A percentile compares a stretch with the other conserved stretches of the same genome.
These are phyloP conservation scores for Dioctria linearis DNA, from an alignment of 2,888 invertebrate species.

Conservation along the genomic window DNA sequence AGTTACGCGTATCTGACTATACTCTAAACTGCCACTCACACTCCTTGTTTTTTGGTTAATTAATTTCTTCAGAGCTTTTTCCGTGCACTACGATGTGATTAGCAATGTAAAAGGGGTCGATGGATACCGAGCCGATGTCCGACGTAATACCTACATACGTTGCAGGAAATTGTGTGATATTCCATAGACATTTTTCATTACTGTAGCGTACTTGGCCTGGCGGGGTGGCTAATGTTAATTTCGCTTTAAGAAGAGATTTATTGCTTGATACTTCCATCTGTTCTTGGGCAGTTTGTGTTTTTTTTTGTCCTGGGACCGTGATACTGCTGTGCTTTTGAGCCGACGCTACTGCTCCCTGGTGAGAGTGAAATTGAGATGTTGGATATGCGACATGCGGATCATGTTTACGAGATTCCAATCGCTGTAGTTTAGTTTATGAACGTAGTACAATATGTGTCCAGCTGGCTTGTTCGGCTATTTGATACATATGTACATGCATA, in stretches of 20 bases:
- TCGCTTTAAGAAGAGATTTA: slow-evolving; percentile 49
- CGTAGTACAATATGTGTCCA: slow-evolving; percentile 15
- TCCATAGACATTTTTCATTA: slow-evolving; percentile 26
- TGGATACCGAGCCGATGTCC: slow-evolving; percentile 31
- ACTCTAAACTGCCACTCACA: slow-evolving; percentile 11
- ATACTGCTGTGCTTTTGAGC: slow-evolving; percentile 43
- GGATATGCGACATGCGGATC: slow-evolving; percentile 29
- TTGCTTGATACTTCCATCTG: slow-evolving; percentile 42
- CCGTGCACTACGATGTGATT: slow-evolving; percentile 27
- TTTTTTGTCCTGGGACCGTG: slow-evolving; percentile 31
- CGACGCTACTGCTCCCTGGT: slow-evolving; percentile 46
- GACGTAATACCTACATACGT: neutral
- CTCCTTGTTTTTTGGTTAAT: slow-evolving; percentile 53
- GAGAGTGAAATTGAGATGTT: slow-evolving; percentile 53
- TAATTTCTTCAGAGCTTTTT: slow-evolving; percentile 52
- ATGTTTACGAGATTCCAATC: slow-evolving; percentile 51
- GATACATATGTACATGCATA: neutral
- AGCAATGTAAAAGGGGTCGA: slow-evolving; percentile 37
- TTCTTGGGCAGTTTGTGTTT: slow-evolving; percentile 3
- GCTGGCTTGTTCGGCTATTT: slow-evolving; percentile 2
- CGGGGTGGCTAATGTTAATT: slow-evolving; percentile 50
- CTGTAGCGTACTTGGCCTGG: slow-evolving; percentile 12
- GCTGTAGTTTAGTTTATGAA: slow-evolving; percentile 21
- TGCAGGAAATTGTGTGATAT: slow-evolving; percentile 15
- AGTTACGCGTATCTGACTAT: neutral